Evolutionary conservation across 2,113 vertebrate species (phyloP), one percentile per base, ranked within the genome.

Genomic region (Hirundichthys speculiger): DNA sequence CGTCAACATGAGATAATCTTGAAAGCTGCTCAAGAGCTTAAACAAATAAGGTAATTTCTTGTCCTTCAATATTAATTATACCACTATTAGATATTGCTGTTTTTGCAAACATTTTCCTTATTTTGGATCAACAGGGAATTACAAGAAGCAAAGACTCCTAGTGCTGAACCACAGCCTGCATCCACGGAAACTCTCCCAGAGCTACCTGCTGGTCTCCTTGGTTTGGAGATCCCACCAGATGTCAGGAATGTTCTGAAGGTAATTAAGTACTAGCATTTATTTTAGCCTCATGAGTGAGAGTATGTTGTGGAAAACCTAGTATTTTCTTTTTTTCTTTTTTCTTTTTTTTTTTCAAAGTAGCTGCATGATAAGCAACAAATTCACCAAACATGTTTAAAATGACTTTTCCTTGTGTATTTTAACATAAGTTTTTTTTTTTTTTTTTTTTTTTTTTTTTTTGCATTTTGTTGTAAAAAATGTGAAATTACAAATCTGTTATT

Each of bases 1-100:
- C 95, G 95, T 77, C 97, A 99, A 68, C 98, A 99, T 75, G 97
- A 99, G 86, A 99, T 99, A 82, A 99, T 99, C 88, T 88, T 99
- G 84, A 99, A 99, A 91, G 98, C 98, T 89, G 98, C 98, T 45
- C 97, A 99, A 85, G 98, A 99, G 79, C 92, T 99, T 63, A 99
- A 99, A 90, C 93, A 98, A 91, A 95, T 99, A 80, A 93, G 98
- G 98, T 99, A 92, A 92, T 87, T 58, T 68, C 0, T 39, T 21
- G 3, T 47, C 14, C 19, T 56, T 52, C 0, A 38, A 13, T 1
- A 24, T n/a, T 53, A 1, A 56, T 25, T 19, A 3, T 25, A 22
- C 14, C 13, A 24, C 5, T 16, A 9, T 10, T 43, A n/a, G 15
- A 10, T 34, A 34, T 10, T 34, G 11, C 30, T 34, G n/a, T 19